Evolutionary conservation across 2,888 invertebrate genomes (phyloP), one percentile per base, ranked within the genome.

Genomic region (Hydrotaea cyrtoneurina): DNA sequence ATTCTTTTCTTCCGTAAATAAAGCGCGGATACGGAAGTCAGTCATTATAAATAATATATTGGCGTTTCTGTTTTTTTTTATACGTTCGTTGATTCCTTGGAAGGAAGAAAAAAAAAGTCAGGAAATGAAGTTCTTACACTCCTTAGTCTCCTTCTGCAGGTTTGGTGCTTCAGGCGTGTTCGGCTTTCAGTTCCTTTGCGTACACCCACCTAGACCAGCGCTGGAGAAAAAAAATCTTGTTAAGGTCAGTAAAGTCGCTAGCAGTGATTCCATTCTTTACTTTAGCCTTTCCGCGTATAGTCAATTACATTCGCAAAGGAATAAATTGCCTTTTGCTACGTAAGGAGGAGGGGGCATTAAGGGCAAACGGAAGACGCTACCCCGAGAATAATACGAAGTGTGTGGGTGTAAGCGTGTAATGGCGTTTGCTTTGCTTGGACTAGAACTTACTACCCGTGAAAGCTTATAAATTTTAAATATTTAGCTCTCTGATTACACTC

Each of bases 31-130:
- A 66, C 82, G 85, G 85, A 85, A 82, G 80, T 85, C 79, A 85
- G 85, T 82, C 85, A 85, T 85, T 85, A 85, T 85, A 80, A 85
- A 85, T 85, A 85, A 85, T 82, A 85, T 80, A 85, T 85, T 82
- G 82, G 74, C 69, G 77, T 80, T 79, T 77, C 69, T 79, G 77
- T 79, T 55, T 62, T 59, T 57, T 39, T 19, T n/a, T 19, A 0
- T 66, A n/a, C n/a, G 39, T 31, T 19, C 57, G 2, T 31, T 11
- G 19, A 21, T 5, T 57, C 8, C 15, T 59, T 23, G 43, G 3
- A 21, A 15, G 1, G 21, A 59, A 59, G 15, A 59, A 31, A 59
- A 13, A 19, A 17, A 26, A 15, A 21, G 21, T 10, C 4, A 59
- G 13, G 59, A 66, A 66, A 80, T 79, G 82, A 85, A 77, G 73